These are phyloP conservation scores for Apotomis betuletana DNA, from an alignment of 2,888 invertebrate species.

Conservation along the genomic window DNA sequence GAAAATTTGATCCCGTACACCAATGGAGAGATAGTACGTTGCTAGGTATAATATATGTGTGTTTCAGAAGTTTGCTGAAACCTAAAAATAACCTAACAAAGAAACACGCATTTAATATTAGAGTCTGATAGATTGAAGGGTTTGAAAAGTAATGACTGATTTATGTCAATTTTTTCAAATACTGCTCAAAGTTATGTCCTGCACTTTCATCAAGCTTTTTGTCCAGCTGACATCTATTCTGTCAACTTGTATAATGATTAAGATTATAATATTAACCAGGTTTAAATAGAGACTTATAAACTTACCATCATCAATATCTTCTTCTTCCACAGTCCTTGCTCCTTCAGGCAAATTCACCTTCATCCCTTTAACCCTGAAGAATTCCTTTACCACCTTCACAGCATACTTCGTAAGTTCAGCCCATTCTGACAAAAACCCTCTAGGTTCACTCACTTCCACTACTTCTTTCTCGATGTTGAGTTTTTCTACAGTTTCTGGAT, in stretches of 20 bases:
- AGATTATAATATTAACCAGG: no score
- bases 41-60: not conserved
- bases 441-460: conserved; percentile 56
- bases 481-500: conserved; percentile 63
- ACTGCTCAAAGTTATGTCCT: no score
- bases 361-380: conserved; percentile 73
- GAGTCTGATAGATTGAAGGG: no score
- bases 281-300: not conserved
- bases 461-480: conserved; percentile 58
- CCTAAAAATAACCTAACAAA: no score
- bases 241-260: no score
- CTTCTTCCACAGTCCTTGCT: conserved; percentile 72
- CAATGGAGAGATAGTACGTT: not conserved
- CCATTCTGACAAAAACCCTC: conserved; percentile 75
- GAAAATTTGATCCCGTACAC: conserved; percentile 1
- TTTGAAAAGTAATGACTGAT: no score
- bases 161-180: no score
- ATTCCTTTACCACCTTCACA: conserved; percentile 71
- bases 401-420: conserved; percentile 74
- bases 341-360: conserved; percentile 75
- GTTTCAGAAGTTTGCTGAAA: no score
- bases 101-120: no score
- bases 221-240: no score
- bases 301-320: conserved; percentile 61
- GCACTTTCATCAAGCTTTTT: no score